Evolutionary conservation across 2,888 invertebrate genomes (phyloP).

Genomic region (Morpho achilles): DNA sequence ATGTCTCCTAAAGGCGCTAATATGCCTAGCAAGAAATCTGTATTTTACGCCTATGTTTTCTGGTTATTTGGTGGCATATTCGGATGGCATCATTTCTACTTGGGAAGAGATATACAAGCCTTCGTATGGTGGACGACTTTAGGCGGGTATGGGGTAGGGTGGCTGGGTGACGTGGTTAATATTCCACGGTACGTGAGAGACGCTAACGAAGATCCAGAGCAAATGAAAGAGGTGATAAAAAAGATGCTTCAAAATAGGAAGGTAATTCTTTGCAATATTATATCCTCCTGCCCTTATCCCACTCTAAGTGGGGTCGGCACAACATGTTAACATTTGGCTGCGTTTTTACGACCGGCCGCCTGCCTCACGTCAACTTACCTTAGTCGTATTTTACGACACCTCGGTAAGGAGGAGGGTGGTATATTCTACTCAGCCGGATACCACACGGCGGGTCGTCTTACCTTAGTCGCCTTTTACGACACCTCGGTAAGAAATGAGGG

Average conservation of each 20-base stretch:
- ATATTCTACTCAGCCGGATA: no score
- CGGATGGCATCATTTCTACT: slow-evolving; percentile 94
- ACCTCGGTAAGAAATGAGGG: no score
- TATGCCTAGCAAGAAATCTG: slow-evolving; percentile 70
- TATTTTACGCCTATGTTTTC: slow-evolving; percentile 86
- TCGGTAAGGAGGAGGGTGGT: no score
- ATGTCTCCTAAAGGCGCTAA: slow-evolving; percentile 35
- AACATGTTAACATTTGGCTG: no score
- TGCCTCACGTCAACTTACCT: no score
- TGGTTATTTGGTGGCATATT: slow-evolving; percentile 94
- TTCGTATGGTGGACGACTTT: slow-evolving; percentile 93
- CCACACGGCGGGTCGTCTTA: no score
- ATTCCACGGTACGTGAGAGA: slow-evolving; percentile 93
- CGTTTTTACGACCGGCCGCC: no score
- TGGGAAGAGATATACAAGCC: slow-evolving; percentile 92
- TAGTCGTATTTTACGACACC: no score
- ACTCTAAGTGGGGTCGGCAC: no score
- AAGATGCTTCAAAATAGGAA: slow-evolving; percentile 81
- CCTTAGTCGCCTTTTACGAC: no score
- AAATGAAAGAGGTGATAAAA: slow-evolving; percentile 81
- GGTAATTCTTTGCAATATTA: slow-evolving; percentile 58
- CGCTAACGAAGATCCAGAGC: slow-evolving; percentile 85
- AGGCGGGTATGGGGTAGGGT: slow-evolving; percentile 93
- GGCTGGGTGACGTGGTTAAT: slow-evolving; percentile 90
- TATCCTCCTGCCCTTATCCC: no score